Percentiles rank a stretch among this genome's conserved stretches.
These are phyloP conservation scores for Neodiprion pinetum DNA, from an alignment of 1,140 invertebrate species.

Conservation along the genomic window DNA sequence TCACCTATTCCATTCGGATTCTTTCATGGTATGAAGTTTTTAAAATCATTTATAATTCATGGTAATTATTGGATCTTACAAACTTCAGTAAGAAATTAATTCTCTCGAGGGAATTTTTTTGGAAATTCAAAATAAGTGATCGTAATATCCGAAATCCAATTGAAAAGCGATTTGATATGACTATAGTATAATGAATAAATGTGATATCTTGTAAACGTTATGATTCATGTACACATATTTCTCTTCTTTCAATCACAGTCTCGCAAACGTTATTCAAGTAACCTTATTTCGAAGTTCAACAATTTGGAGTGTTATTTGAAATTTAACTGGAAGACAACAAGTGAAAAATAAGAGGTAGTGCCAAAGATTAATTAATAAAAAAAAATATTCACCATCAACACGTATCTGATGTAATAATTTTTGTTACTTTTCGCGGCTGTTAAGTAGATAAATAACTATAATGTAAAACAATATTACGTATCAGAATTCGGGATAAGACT, in stretches of 20 bases:
- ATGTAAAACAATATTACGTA: not conserved
- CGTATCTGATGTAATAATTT: not conserved
- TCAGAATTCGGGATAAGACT: not conserved
- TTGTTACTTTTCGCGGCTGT: not conserved
- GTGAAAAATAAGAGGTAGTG: not conserved
- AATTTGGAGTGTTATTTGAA: not conserved
- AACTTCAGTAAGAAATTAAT: too few species aligned
- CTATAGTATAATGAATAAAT: not conserved
- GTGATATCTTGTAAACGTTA: not conserved
- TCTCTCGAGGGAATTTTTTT: too few species aligned
- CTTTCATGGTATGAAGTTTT: too few species aligned
- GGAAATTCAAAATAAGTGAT: too few species aligned
- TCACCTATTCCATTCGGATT: too few species aligned
- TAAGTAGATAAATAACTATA: not conserved
- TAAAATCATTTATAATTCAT: too few species aligned
- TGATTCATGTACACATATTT: not conserved
- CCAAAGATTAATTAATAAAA: too few species aligned
- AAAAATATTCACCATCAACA: not conserved
- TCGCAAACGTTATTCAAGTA: not conserved
- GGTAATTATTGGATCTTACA: too few species aligned
- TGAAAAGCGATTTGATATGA: too few species aligned
- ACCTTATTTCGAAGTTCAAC: not conserved
- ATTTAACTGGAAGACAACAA: conserved; percentile 1
- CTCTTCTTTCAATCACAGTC: not conserved
- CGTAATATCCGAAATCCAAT: too few species aligned